These are phyloP conservation scores for Branchipolynoe longqiensis DNA, from an alignment of 2,888 invertebrate genomes.

Conservation along the genomic window DNA sequence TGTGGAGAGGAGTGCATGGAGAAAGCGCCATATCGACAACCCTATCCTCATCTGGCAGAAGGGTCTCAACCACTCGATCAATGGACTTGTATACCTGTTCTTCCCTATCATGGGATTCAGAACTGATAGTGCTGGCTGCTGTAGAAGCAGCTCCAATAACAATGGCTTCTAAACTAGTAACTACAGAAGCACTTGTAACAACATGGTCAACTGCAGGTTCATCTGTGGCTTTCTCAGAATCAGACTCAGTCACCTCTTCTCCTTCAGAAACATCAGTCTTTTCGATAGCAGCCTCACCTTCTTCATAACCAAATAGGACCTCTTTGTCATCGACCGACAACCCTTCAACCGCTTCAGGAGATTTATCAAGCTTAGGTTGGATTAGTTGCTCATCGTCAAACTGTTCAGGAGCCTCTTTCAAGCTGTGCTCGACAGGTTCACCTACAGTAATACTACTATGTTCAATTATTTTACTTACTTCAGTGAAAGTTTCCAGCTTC, in stretches of 20 bases:
- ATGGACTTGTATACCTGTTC: neutral
- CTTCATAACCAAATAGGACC: conserved; percentile 37
- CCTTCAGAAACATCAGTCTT: conserved; percentile 36
- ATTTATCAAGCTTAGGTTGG: neutral
- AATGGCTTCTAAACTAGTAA: neutral
- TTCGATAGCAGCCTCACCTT: conserved; percentile 26
- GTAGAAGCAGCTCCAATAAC: neutral
- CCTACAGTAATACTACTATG: conserved; percentile 21
- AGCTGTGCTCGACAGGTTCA: neutral
- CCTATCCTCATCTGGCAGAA: conserved; percentile 6
- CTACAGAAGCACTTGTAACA: neutral
- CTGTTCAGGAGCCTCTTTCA: conserved; percentile 37
- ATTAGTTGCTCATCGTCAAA: conserved; percentile 16
- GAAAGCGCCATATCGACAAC: neutral
- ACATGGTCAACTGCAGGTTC: neutral
- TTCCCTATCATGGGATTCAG: neutral
- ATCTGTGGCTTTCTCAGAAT: conserved; percentile 11
- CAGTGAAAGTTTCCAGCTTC: neutral
- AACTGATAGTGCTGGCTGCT: neutral
- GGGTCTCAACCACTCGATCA: conserved; percentile 27
- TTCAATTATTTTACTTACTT: conserved; percentile 21
- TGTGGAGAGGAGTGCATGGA: conserved; percentile 1
- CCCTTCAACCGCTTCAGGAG: conserved; percentile 30
- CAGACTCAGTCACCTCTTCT: conserved; percentile 29
- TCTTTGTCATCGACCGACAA: conserved; percentile 42